These are phyloP conservation scores for Vombatus ursinus DNA, from an alignment of 2,113 vertebrate genomes.

Conservation along the genomic window DNA sequence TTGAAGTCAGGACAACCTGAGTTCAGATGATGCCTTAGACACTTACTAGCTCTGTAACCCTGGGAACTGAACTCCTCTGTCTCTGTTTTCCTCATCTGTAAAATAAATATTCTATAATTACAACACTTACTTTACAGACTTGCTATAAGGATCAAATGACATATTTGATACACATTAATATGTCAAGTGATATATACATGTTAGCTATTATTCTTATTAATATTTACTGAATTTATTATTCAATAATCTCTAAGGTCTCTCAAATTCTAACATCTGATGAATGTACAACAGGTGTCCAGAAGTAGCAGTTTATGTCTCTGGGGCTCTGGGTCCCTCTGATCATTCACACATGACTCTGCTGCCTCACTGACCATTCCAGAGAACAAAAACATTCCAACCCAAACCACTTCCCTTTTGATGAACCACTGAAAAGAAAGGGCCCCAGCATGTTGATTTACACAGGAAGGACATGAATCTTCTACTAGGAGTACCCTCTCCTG, in stretches of 20 bases:
- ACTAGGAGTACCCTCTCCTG: neutral
- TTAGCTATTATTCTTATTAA: neutral
- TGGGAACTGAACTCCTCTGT: neutral
- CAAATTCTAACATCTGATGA: neutral
- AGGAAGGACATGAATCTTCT: constrained; percentile 13
- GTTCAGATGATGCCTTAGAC: neutral
- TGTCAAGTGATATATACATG: neutral
- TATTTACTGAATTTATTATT: neutral
- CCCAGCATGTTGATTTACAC: neutral
- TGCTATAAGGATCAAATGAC: neutral
- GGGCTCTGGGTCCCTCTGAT: neutral
- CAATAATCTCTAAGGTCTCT: neutral
- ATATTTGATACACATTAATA: neutral
- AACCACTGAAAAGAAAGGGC: constrained; percentile 33
- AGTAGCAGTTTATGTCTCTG: neutral
- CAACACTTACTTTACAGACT: neutral
- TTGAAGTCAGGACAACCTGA: neutral
- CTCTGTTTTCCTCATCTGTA: neutral
- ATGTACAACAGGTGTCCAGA: neutral
- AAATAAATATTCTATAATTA: neutral
- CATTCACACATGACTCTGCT: neutral
- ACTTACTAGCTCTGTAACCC: neutral
- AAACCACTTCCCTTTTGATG: neutral
- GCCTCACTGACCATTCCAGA: neutral
- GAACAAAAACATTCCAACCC: constrained; percentile 21